Conservation (phyloP, 2,113 vertebrate species). For the Todiramphus chloris region DNA sequence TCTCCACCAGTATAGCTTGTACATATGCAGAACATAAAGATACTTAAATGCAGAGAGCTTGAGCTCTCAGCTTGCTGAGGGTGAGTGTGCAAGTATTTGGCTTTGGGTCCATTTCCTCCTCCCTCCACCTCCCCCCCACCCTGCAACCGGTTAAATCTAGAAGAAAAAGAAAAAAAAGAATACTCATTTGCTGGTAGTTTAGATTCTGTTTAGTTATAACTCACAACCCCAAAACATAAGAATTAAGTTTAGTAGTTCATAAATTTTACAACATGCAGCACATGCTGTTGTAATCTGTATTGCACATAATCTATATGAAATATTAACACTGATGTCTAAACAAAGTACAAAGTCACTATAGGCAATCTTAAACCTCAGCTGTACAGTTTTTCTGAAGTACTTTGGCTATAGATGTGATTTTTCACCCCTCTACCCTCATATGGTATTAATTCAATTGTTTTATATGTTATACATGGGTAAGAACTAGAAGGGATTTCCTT, state of each 20-base stretch:
- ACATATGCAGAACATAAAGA: neutral
- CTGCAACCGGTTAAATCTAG: neutral
- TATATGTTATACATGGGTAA: neutral
- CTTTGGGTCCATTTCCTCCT: neutral
- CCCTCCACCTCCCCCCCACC: neutral
- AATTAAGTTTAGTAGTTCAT: slow-evolving; percentile 23
- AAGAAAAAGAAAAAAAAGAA: neutral
- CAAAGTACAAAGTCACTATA: slow-evolving; percentile 1
- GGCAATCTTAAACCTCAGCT: slow-evolving; percentile 3
- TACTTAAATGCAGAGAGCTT: neutral
- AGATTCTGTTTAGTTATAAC: slow-evolving; percentile 1
- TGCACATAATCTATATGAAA: neutral
- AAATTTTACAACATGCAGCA: neutral
- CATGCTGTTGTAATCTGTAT: slow-evolving; percentile 24
- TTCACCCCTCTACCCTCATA: slow-evolving; percentile 28
- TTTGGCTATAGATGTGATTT: neutral
- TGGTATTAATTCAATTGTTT: slow-evolving; percentile 57
- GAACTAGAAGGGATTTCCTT: slow-evolving; percentile 46
- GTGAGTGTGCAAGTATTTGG: neutral
- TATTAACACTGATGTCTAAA: slow-evolving; percentile 42
- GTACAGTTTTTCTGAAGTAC: neutral
- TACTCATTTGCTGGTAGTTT: neutral
- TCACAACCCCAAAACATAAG: neutral
- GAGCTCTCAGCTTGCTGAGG: neutral
- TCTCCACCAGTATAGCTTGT: neutral